Evolutionary conservation across 2,797 vertebrate genomes (phyloP).

Genomic region (Danio tinwini): DNA sequence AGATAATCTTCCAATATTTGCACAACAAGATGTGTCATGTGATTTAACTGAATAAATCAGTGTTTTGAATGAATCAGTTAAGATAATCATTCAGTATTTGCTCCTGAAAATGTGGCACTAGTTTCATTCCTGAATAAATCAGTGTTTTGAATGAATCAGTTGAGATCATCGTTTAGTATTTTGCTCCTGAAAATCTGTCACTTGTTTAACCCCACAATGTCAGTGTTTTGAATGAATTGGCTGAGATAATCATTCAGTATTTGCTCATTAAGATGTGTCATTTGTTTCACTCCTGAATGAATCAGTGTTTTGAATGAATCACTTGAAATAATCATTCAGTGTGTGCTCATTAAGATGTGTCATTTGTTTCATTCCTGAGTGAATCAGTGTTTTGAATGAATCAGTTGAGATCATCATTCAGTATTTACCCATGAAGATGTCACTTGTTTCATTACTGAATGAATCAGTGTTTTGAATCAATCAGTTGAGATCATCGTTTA

Average conservation of each 20-base stretch:
- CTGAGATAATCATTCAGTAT: too few relatives aligned
- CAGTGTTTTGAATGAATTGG: too few relatives aligned
- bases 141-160: not conserved
- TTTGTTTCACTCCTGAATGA: not conserved
- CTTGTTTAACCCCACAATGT: not conserved
- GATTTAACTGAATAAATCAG: not conserved
- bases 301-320: not conserved
- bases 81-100: too few relatives aligned
- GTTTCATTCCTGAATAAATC: not conserved
- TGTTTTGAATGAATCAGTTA: not conserved
- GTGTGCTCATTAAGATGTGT: not conserved
- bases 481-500: not conserved
- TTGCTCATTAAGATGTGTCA: too few relatives aligned
- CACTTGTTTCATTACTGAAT: too few relatives aligned
- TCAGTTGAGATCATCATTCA: too few relatives aligned
- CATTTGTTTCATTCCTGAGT: not conserved
- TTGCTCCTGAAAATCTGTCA: not conserved
- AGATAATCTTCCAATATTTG: not conserved
- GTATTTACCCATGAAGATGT: too few relatives aligned
- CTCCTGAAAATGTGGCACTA: too few relatives aligned
- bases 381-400: too few relatives aligned
- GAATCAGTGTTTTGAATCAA: not conserved
- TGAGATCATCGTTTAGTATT: not conserved
- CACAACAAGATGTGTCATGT: not conserved
- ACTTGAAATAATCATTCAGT: too few relatives aligned